These are phyloP conservation scores for Tillus elongatus DNA, from an alignment of 2,888 invertebrate species.

Conservation along the genomic window DNA sequence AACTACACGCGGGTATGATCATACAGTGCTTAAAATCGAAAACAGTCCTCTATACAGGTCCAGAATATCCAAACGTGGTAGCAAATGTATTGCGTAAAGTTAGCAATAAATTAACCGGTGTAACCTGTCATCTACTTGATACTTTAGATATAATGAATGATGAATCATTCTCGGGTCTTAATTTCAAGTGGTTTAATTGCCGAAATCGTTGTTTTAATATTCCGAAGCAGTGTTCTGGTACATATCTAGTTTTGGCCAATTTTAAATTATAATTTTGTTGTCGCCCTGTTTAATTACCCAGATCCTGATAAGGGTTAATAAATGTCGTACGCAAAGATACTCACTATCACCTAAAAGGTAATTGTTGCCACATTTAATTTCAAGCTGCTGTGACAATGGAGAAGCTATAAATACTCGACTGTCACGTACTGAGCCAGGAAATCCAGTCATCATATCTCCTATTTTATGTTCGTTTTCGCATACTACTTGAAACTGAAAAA, in stretches of 20 bases:
- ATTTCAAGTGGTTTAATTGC: constrained; percentile 11
- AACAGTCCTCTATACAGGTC: too few relatives aligned
- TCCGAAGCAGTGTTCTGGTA: constrained; percentile 13
- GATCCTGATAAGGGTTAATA: constrained; percentile 11
- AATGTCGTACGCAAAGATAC: constrained; percentile 5
- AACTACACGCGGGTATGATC: too few relatives aligned
- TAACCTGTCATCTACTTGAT: too few relatives aligned
- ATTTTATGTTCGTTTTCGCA: neutral
- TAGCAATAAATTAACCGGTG: too few relatives aligned
- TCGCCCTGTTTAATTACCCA: constrained; percentile 8
- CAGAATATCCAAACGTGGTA: too few relatives aligned
- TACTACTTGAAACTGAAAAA: constrained; percentile 5
- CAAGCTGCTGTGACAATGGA: neutral
- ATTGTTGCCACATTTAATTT: neutral
- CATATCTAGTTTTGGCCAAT: constrained; percentile 11
- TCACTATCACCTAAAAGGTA: constrained; percentile 1
- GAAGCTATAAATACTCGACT: neutral
- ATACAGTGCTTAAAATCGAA: too few relatives aligned
- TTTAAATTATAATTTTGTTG: constrained; percentile 12
- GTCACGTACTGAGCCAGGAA: constrained; percentile 5
- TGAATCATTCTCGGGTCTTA: too few relatives aligned
- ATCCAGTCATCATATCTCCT: neutral
- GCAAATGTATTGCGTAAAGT: too few relatives aligned
- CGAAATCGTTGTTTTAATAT: constrained; percentile 14
- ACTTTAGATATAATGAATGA: too few relatives aligned